These are phyloP conservation scores for Takifugu ocellatus DNA, from an alignment of 2,797 vertebrate species.

Conservation along the genomic window DNA sequence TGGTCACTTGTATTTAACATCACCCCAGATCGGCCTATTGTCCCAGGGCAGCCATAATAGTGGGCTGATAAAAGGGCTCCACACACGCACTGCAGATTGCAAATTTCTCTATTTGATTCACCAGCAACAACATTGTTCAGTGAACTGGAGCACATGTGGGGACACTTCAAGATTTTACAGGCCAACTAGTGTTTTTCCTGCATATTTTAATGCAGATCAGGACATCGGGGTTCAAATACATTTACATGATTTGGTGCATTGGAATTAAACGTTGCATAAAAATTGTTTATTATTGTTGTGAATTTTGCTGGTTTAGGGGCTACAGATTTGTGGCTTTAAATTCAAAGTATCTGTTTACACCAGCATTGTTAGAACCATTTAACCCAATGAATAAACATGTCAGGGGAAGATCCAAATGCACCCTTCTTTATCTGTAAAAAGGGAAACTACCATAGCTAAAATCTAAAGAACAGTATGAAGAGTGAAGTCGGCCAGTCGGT, in stretches of 20 bases:
- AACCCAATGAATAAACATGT: background rate
- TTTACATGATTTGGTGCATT: background rate
- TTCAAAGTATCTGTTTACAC: slow-evolving; percentile 37
- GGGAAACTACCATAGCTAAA: too few species aligned
- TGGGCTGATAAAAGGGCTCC: slow-evolving; percentile 56
- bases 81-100: slow-evolving; percentile 38
- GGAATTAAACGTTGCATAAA: slow-evolving; percentile 3
- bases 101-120: slow-evolving; percentile 43
- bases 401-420: slow-evolving; percentile 5
- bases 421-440: too few species aligned
- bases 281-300: background rate
- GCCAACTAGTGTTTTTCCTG: background rate
- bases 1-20: slow-evolving; percentile 76
- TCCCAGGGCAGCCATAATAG: slow-evolving; percentile 70
- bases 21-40: slow-evolving; percentile 68
- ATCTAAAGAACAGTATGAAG: background rate
- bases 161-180: slow-evolving; percentile 14
- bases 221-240: too few species aligned
- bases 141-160: slow-evolving; percentile 25
- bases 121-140: slow-evolving; percentile 19
- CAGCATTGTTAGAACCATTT: slow-evolving; percentile 27
- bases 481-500: background rate
- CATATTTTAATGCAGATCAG: background rate
- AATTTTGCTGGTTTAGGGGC: background rate
- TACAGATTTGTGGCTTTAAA: background rate